A percentile compares a stretch with the other conserved stretches of the same genome.
Conservation (phyloP, 2,113 vertebrate genomes). For the Chionodraco myersi region DNA sequence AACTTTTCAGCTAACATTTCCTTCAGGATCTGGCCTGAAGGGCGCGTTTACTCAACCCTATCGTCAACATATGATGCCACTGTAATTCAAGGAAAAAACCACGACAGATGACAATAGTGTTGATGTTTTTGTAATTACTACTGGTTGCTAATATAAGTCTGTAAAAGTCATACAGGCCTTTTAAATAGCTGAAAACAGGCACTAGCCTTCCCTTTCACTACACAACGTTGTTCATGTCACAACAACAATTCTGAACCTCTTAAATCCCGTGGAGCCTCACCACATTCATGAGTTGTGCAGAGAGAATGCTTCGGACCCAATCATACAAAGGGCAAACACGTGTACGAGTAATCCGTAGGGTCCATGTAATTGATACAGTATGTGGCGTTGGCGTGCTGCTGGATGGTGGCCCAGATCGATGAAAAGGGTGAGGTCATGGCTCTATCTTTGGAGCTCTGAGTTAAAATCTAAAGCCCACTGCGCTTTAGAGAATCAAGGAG, state of each 20-base stretch:
- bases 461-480: constrained; percentile 38
- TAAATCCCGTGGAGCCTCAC: constrained; percentile 4
- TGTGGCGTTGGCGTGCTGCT: constrained; percentile 60
- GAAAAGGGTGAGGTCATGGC: constrained; percentile 61
- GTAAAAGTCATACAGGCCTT: neutral
- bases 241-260: constrained; percentile 3
- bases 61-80: neutral
- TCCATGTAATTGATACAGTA: constrained; percentile 69
- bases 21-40: neutral
- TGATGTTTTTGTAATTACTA: constrained; percentile 18
- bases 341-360: constrained; percentile 67
- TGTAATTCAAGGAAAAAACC: neutral
- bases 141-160: neutral
- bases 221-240: constrained; percentile 13
- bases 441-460: constrained; percentile 63
- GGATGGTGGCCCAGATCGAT: constrained; percentile 65
- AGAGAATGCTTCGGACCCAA: constrained; percentile 24
- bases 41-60: neutral
- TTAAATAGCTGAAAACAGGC: constrained; percentile 5
- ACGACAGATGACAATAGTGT: neutral
- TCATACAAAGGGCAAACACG: constrained; percentile 59
- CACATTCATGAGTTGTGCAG: constrained; percentile 11
- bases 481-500: constrained; percentile 19
- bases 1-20: neutral
- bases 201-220: constrained; percentile 21